A percentile compares a stretch with the other conserved stretches of the same genome.
Evolutionary conservation across 2,888 invertebrate genomes (phyloP).

Genomic region (Agriopis aurantiaria): DNA sequence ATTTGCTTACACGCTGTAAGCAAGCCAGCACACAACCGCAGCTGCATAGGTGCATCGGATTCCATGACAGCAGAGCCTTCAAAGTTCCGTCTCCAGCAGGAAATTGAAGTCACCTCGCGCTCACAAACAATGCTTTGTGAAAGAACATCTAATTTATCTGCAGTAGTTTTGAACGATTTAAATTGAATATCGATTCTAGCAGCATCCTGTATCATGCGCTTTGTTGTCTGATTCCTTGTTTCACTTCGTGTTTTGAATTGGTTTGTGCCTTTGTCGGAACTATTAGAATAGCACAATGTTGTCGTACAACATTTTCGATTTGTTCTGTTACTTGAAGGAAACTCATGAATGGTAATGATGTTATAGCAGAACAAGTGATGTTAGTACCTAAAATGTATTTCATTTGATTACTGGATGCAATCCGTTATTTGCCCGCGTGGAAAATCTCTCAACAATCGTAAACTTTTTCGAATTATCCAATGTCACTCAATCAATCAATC

Average conservation of each 20-base stretch:
- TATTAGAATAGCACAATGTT: slow-evolving; percentile 43
- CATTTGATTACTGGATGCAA: too few relatives aligned
- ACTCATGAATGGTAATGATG: slow-evolving; percentile 20
- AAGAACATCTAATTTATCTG: slow-evolving; percentile 85
- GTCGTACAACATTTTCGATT: slow-evolving; percentile 39
- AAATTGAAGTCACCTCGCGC: slow-evolving; percentile 84
- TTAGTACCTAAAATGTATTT: neutral
- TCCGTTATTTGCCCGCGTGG: too few relatives aligned
- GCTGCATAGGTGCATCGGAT: slow-evolving; percentile 77
- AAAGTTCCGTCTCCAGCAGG: slow-evolving; percentile 79
- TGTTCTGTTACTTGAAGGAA: slow-evolving; percentile 27
- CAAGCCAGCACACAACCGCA: slow-evolving; percentile 59
- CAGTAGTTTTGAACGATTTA: slow-evolving; percentile 77
- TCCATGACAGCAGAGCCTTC: slow-evolving; percentile 72
- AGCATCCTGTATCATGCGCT: slow-evolving; percentile 55
- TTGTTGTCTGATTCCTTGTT: slow-evolving; percentile 53
- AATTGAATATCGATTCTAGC: slow-evolving; percentile 81
- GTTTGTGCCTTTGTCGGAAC: slow-evolving; percentile 41
- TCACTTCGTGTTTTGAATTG: slow-evolving; percentile 43
- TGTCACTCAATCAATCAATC: too few relatives aligned
- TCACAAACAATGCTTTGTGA: slow-evolving; percentile 82
- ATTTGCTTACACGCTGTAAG: slow-evolving; percentile 75
- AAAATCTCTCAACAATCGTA: too few relatives aligned
- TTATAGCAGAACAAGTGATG: neutral
- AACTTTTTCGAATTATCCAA: too few relatives aligned